These are phyloP conservation scores for Diarsia mendica DNA, from an alignment of 2,888 invertebrate genomes.

Conservation along the genomic window DNA sequence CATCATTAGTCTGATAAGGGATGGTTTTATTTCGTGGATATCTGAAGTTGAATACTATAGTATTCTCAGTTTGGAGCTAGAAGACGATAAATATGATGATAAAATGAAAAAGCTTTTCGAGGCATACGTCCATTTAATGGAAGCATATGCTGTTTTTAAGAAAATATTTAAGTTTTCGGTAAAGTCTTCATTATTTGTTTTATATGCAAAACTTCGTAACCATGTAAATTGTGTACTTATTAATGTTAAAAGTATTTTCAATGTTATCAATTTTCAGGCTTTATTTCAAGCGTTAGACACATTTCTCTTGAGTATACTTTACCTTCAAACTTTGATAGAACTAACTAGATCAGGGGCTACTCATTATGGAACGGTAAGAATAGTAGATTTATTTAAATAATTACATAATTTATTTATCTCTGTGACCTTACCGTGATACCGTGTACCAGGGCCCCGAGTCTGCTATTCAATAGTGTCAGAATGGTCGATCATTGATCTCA, in stretches of 20 bases:
- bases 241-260: not conserved
- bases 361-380: constrained; percentile 19
- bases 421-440: no score
- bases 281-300: constrained; percentile 11
- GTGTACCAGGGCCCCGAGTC: no score
- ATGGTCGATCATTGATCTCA: no score
- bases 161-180: constrained; percentile 25
- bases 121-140: constrained; percentile 8
- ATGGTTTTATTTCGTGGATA: constrained; percentile 5
- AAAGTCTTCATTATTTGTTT: not conserved
- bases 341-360: not conserved
- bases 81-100: constrained; percentile 12
- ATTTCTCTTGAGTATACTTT: constrained; percentile 21
- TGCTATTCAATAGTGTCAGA: no score
- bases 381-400: not conserved
- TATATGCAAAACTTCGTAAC: not conserved
- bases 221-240: not conserved
- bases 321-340: constrained; percentile 15
- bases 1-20: not conserved
- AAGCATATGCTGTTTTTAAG: constrained; percentile 19
- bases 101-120: constrained; percentile 10
- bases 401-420: no score
- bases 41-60: constrained; percentile 7
- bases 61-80: not conserved
- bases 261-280: not conserved